Percentiles rank a stretch among this genome's conserved stretches.
Evolutionary conservation across 2,888 invertebrate genomes (phyloP).

Genomic region (Antitype chi): DNA sequence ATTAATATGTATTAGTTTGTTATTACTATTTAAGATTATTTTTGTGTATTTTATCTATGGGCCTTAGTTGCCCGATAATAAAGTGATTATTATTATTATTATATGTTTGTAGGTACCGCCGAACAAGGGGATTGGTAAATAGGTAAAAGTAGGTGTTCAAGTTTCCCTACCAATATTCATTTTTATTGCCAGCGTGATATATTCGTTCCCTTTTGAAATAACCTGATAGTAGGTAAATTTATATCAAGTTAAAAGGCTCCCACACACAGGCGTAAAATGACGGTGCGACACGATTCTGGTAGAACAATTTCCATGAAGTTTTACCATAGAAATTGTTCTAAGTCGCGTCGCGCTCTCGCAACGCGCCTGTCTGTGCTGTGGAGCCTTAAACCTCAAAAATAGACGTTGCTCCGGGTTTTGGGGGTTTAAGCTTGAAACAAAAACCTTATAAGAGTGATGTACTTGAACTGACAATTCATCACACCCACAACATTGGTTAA

Average conservation of each 20-base stretch:
- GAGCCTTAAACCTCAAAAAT: not conserved
- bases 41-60: too few relatives aligned
- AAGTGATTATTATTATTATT: too few relatives aligned
- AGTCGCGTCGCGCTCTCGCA: too few relatives aligned
- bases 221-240: not conserved
- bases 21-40: too few relatives aligned
- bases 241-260: not conserved
- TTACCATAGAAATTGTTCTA: too few relatives aligned
- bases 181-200: not conserved
- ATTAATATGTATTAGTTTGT: too few relatives aligned
- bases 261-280: too few relatives aligned
- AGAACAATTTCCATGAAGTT: too few relatives aligned
- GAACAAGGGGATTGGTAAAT: not conserved
- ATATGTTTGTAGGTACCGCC: not conserved
- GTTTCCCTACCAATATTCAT: not conserved
- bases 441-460: not conserved
- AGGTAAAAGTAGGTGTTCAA: not conserved
- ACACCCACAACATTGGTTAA: too few relatives aligned
- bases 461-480: not conserved
- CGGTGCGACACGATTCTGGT: too few relatives aligned
- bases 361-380: too few relatives aligned
- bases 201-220: not conserved
- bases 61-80: too few relatives aligned
- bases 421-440: not conserved
- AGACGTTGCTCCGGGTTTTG: not conserved